Percentiles rank a stretch among this genome's conserved stretches.
Conservation (phyloP, 53 echinoderm and acorn worm species). For the Temnopleurus reevesii region DNA sequence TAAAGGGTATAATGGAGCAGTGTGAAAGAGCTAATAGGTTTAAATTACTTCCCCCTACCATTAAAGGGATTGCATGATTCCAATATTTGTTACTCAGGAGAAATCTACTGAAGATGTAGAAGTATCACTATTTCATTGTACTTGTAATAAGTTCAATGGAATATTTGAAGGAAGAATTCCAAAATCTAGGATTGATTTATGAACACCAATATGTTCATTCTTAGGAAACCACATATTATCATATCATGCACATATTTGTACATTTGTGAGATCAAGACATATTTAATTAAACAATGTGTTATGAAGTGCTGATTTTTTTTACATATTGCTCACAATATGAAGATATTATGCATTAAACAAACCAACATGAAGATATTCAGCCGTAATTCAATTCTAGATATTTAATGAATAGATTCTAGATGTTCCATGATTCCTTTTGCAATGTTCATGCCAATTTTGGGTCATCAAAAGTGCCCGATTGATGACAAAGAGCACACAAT, state of each 20-base stretch:
- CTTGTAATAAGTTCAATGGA: too few relatives aligned
- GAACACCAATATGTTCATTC: too few relatives aligned
- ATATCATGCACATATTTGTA: not conserved
- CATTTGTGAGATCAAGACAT: too few relatives aligned
- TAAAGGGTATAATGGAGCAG: not conserved
- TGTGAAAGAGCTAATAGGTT: not conserved
- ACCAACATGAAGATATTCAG: not conserved
- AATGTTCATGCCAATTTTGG: not conserved
- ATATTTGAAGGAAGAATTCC: too few relatives aligned
- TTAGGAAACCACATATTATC: too few relatives aligned
- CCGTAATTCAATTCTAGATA: too few relatives aligned
- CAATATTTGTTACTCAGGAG: not conserved
- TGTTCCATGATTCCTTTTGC: not conserved
- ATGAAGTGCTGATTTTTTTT: not conserved
- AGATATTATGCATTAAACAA: too few relatives aligned
- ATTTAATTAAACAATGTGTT: too few relatives aligned
- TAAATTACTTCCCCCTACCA: too few relatives aligned
- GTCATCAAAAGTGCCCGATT: not conserved
- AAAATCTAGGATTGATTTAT: too few relatives aligned
- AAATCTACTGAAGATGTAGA: not conserved
- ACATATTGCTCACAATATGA: not conserved
- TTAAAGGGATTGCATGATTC: too few relatives aligned
- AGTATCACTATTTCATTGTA: not conserved
- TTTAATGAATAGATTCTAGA: not conserved
- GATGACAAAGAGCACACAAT: not conserved